These are phyloP conservation scores for Pantherophis alleghaniensis DNA, from an alignment of 2,797 vertebrate genomes.

Conservation along the genomic window DNA sequence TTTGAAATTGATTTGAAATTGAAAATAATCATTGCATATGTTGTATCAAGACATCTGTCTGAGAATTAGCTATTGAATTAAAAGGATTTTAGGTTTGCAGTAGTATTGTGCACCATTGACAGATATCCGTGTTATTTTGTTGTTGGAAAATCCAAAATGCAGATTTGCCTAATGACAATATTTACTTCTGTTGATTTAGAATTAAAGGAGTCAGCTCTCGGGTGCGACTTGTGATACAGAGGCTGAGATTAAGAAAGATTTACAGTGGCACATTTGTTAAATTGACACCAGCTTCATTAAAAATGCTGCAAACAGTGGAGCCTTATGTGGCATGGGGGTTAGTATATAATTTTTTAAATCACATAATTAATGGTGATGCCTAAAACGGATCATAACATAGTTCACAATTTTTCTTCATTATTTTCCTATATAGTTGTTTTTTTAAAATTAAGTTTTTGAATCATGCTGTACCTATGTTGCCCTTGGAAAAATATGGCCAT, in stretches of 20 bases:
- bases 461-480: not conserved
- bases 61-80: not conserved
- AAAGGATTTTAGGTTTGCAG: not conserved
- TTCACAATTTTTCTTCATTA: not conserved
- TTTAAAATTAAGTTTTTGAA: not conserved
- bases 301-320: conserved; percentile 83
- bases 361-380: not conserved
- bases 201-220: conserved; percentile 82
- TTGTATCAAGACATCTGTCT: not conserved
- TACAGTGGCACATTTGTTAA: conserved; percentile 87
- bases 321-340: conserved; percentile 96
- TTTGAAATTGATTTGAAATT: too few species aligned
- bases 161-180: accelerated
- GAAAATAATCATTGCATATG: not conserved
- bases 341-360: not conserved
- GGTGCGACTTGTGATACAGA: conserved; percentile 77
- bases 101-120: not conserved
- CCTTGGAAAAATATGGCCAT: not conserved
- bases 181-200: conserved; percentile 64
- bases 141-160: not conserved
- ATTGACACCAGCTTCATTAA: conserved; percentile 76
- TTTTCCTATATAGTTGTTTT: not conserved
- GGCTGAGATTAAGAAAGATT: conserved; percentile 82
- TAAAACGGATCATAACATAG: not conserved
- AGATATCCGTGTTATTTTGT: not conserved